Base-by-base conservation (phyloP, 2,113 vertebrate species). In the Physeter macrocephalus region DNA sequence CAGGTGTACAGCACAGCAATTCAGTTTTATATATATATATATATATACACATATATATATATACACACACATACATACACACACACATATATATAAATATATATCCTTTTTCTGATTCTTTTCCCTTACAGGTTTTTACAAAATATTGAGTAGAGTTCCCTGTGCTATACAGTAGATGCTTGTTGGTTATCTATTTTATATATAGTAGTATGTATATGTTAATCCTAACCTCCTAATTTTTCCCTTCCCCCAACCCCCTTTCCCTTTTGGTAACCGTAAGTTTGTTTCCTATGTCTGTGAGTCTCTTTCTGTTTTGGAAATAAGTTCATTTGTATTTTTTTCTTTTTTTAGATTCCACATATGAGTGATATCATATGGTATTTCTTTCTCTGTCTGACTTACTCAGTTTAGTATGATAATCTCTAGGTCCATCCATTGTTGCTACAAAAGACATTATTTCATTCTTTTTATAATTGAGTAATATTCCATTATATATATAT, bases 231-330 rank as follows among this genome's bases (percentile, higher is more conserved):
- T 77, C 29, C 74, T 77, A 49, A 49, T 77, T 49, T 49, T 20
- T 34, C 46, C 29, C 43, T 77, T 77, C 74, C 20, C 74, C 31
- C 74, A 49, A 49, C 5, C 72, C 21, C 20, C 8, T 59, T 59
- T 59, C 17, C 2, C 0, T 5, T 77, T 34, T 77, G 74, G 43
- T 49, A 77, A 34, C 17, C 2, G 2, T 17, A 20, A 0, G 29
- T 77, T 49, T 49, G 29, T 77, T 49, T 77, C 5, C 43, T 34
- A 77, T 49, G 43, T 77, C 43, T 75, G 29, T 46, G 41, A 75
- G 27, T 46, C 41, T 77, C 18, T 77, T 77, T 49, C 43, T 49
- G 29, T 49, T 77, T 77, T 49, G 9, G 46, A 21, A 49, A 77
- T 49, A 49, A 49, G 74, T 34, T 34, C 17, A 14, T 31, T 75